phyloP scores from a whole-genome alignment of 2,888 invertebrate genomes.

The Stratiomys singularior region DNA sequence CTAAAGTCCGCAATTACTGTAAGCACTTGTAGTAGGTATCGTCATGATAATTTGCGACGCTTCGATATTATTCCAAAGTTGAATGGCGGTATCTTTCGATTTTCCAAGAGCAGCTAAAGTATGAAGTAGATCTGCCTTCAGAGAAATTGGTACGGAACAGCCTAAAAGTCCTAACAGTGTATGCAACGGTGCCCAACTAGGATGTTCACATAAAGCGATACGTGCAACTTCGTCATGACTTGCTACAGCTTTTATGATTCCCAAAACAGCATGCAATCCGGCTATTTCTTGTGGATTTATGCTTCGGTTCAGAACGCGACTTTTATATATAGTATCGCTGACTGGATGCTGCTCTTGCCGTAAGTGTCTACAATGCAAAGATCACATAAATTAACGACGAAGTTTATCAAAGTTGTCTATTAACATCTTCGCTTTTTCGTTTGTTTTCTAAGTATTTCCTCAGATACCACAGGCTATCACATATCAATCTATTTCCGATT shows the following conservation, averaged over 20 bases:
- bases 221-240: constrained; percentile 83
- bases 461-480: too few relatives aligned
- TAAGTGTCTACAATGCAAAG: constrained; percentile 68
- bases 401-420: too few relatives aligned
- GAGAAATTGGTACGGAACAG: constrained; percentile 84
- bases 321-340: constrained; percentile 74
- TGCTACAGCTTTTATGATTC: constrained; percentile 81
- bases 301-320: constrained; percentile 68
- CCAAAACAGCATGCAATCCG: constrained; percentile 84
- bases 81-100: constrained; percentile 78
- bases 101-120: constrained; percentile 84
- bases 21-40: constrained; percentile 71
- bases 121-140: constrained; percentile 86
- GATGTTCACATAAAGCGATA: constrained; percentile 85
- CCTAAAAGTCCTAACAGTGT: constrained; percentile 83
- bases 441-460: too few relatives aligned
- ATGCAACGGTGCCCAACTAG: constrained; percentile 86
- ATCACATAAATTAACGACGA: too few relatives aligned
- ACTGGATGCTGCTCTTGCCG: constrained; percentile 76
- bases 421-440: too few relatives aligned
- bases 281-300: constrained; percentile 86
- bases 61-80: constrained; percentile 88
- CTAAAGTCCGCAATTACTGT: constrained; percentile 56
- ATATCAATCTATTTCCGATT: too few relatives aligned
- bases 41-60: constrained; percentile 82